phyloP scores from a whole-genome alignment of 2,797 vertebrate genomes.

The Molossus molossus region DNA sequence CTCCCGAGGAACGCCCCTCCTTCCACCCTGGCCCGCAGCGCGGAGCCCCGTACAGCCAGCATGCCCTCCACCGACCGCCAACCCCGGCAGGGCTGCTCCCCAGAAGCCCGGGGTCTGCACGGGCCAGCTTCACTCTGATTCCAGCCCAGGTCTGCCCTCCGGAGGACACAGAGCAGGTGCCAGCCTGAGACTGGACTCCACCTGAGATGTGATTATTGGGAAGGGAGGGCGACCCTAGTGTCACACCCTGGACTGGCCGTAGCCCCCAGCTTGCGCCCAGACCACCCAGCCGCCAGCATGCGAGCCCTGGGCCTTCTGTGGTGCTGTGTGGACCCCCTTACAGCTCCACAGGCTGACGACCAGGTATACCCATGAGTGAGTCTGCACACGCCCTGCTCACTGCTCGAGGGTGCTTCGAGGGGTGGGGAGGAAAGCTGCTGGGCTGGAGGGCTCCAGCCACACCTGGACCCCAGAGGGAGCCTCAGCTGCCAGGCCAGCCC shows the following conservation, averaged over 20 bases:
- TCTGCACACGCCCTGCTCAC: not conserved
- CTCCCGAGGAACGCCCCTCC: not conserved
- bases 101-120: not conserved
- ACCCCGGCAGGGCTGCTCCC: not conserved
- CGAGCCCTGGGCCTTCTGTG: not conserved
- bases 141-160: not conserved
- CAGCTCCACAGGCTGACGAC: constrained; percentile 57
- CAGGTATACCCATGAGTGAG: constrained; percentile 83
- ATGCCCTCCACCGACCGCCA: fast-evolving
- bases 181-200: not conserved
- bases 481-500: not conserved
- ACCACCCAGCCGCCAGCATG: fast-evolving
- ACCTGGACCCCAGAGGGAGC: not conserved
- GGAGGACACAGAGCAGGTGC: not conserved
- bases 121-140: not conserved
- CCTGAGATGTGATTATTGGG: not conserved
- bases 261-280: fast-evolving
- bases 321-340: not conserved
- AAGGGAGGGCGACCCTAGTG: not conserved
- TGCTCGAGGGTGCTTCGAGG: not conserved
- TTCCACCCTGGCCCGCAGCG: not conserved
- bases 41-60: not conserved
- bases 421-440: not conserved
- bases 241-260: fast-evolving
- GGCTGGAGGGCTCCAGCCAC: not conserved